Base-by-base conservation (phyloP, 2,888 invertebrate genomes). In the Junonia oenone region DNA sequence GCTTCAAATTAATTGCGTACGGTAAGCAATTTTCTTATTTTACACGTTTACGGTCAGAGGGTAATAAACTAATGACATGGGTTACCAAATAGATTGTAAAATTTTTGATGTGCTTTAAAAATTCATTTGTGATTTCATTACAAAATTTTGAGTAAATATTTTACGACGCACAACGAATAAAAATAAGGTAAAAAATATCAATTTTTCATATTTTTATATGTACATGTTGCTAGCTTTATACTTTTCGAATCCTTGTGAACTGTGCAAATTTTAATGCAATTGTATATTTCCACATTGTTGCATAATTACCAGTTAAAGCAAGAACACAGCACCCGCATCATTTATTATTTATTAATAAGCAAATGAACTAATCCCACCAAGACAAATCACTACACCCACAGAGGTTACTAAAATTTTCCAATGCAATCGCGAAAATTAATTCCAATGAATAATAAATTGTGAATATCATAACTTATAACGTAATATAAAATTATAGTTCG, bases 401-500 rank as follows among this genome's bases (percentile, higher is more conserved):
- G n/a, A n/a, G n/a, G n/a, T n/a, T n/a, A n/a, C n/a, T n/a, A n/a
- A n/a, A n/a, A 40, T 19, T 40, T 19, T 19, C 5, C 5, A 40
- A 40, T 15, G 15, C 11, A 40, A 40, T 19, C n/a, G 4, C n/a
- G 19, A 19, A 38, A 38, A 19, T 9, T 8, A 40, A 11, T 40
- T 4, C 19, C 6, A 40, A 19, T 40, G 11, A 6, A 40, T 40
- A 40, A 40, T 11, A 19, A 40, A 15, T 40, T 17, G 11, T 31
- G n/a, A 47, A 31, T 6, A 14, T 45, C 45, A 14, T 35, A 19
- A 33, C 13, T 17, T 35, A 35, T 15, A 33, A 22, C 11, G 47
- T 35, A 33, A 37, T 48, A 19, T 26, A 37, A 53, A 38, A 53
- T 46, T 38, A 53, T 33, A 43, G 15, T 33, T 45, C n/a, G 45